These are phyloP conservation scores for Drosophila affinis DNA, from an alignment of 2,888 invertebrate genomes.

Conservation along the genomic window DNA sequence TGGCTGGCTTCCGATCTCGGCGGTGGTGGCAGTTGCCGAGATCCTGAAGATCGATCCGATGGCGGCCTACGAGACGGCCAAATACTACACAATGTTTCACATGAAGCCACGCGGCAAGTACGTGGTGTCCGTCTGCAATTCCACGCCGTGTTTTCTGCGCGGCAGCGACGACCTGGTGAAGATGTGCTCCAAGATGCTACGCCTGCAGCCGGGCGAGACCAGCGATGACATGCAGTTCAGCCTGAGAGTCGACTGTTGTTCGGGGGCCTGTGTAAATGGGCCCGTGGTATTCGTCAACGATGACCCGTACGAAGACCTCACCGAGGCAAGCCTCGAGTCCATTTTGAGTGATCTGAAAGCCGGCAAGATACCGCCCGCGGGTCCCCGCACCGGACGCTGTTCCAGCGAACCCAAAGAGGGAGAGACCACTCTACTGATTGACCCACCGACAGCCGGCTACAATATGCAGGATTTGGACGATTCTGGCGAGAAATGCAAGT, in stretches of 20 bases:
- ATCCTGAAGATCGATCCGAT: conserved; percentile 46
- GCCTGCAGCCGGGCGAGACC: conserved; percentile 42
- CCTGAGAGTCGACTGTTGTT: conserved; percentile 36
- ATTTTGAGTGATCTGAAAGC: conserved; percentile 33
- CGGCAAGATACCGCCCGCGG: conserved; percentile 37
- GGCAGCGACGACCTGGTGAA: conserved; percentile 40
- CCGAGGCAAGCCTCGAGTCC: conserved; percentile 9
- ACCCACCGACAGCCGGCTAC: conserved; percentile 50
- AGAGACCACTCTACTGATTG: conserved; percentile 28
- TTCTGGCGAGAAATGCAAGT: conserved; percentile 18
- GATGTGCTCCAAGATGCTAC: conserved; percentile 33
- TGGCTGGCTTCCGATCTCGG: conserved; percentile 66
- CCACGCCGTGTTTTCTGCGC: conserved; percentile 53
- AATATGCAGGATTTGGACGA: conserved; percentile 50
- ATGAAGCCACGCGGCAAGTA: conserved; percentile 55
- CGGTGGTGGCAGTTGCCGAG: conserved; percentile 51
- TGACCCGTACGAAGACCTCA: conserved; percentile 55
- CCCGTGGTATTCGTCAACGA: conserved; percentile 61
- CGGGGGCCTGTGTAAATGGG: conserved; percentile 61
- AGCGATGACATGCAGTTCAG: conserved; percentile 62
- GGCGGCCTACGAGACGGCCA: conserved; percentile 53
- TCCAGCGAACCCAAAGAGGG: conserved; percentile 51
- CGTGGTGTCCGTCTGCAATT: conserved; percentile 50
- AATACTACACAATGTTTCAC: conserved; percentile 58
- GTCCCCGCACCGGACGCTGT: conserved; percentile 44